Conservation (phyloP, 2,113 vertebrate species). For the Syngnathus floridae region DNA sequence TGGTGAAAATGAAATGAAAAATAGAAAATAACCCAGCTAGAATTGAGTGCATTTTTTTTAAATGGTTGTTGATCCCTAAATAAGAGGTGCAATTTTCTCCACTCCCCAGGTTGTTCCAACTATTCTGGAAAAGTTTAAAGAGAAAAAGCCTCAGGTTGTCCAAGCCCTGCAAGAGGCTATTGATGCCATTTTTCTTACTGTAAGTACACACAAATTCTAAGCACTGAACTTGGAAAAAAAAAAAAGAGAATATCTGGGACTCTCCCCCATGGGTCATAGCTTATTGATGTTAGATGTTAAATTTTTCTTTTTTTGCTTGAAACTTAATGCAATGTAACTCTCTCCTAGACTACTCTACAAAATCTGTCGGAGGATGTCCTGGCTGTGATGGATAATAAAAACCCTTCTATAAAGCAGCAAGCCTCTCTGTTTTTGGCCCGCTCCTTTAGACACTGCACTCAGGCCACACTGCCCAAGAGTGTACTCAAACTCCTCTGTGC, state of each 20-base stretch:
- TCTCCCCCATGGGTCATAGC: slow-evolving; percentile 1
- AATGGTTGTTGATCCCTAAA: neutral
- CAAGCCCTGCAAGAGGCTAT: slow-evolving; percentile 94
- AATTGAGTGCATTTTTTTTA: neutral
- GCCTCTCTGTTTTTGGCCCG: slow-evolving; percentile 93
- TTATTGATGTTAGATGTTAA: neutral
- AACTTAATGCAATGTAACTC: neutral
- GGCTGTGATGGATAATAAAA: slow-evolving; percentile 98
- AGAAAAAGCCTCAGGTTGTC: slow-evolving; percentile 96
- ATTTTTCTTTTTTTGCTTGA: neutral
- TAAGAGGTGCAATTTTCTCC: neutral
- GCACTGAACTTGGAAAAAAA: neutral
- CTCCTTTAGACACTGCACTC: slow-evolving; percentile 89
- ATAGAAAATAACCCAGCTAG: neutral
- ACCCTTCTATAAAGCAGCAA: slow-evolving; percentile 96
- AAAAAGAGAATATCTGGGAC: slow-evolving; percentile 4
- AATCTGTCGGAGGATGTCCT: slow-evolving; percentile 91
- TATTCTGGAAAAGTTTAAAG: slow-evolving; percentile 96
- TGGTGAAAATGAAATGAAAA: neutral
- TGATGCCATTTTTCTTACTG: slow-evolving; percentile 93
- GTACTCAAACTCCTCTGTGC: slow-evolving; percentile 91
- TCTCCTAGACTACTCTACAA: slow-evolving; percentile 83
- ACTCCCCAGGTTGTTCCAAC: slow-evolving; percentile 86
- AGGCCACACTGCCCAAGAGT: slow-evolving; percentile 84
- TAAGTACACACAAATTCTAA: slow-evolving; percentile 63